These are phyloP conservation scores for Drosophila nr. perissopoda DNA, from an alignment of 2,888 invertebrate genomes.

Conservation along the genomic window DNA sequence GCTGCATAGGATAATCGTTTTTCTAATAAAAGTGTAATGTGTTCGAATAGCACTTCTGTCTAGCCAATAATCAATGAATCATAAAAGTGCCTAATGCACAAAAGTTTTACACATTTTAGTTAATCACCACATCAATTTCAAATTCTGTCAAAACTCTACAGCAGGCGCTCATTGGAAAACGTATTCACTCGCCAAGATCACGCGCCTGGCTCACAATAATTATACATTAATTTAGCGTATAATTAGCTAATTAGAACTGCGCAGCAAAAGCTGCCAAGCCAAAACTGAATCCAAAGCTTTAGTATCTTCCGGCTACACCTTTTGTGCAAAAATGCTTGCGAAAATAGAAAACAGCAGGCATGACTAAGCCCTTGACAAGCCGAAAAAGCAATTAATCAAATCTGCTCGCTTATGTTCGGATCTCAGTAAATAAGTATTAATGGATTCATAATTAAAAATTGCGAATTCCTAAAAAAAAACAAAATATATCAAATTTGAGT, in stretches of 20 bases:
- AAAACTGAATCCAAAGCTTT: constrained; percentile 42
- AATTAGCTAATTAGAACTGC: constrained; percentile 82
- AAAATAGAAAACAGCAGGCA: constrained; percentile 77
- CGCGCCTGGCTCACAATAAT: constrained; percentile 74
- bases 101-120: neutral
- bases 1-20: neutral
- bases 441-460: constrained; percentile 81
- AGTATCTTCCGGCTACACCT: constrained; percentile 82
- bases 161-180: constrained; percentile 31
- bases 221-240: constrained; percentile 81
- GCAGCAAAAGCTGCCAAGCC: constrained; percentile 58
- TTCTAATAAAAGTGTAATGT: neutral
- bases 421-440: constrained; percentile 78
- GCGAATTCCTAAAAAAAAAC: constrained; percentile 25
- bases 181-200: constrained; percentile 54
- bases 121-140: neutral
- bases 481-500: constrained; percentile 24
- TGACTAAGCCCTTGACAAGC: constrained; percentile 68
- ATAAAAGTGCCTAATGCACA: neutral
- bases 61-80: neutral
- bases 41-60: neutral
- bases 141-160: neutral
- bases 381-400: constrained; percentile 74
- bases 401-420: constrained; percentile 46
- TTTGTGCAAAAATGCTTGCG: constrained; percentile 76